Evolutionary conservation across 2,113 vertebrate genomes (phyloP), one percentile per base, ranked within the genome.

Genomic region (Tragelaphus strepsiceros): DNA sequence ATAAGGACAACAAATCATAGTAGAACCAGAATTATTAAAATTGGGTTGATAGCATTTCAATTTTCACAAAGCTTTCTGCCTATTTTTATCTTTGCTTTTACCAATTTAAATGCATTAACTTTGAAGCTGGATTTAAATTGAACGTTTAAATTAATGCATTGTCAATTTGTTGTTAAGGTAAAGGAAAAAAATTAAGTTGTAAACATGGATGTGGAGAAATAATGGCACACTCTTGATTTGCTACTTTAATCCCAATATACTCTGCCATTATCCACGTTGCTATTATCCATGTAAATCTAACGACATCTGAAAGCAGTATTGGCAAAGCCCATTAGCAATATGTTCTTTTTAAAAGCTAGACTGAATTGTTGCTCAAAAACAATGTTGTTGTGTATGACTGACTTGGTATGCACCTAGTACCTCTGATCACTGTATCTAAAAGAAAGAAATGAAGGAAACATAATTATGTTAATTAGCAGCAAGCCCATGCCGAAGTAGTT

Each of bases 111-210:
- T 95, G 86, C 90, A 97, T 98, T 98, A 95, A 98, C 98, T 98
- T 98, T 88, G 92, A 98, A 85, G 59, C 59, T 98, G 56, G 53
- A 92, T 98, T 98, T 98, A 98, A 98, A 98, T 95, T 97, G 93
- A 97, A 97, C 95, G 21, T 96, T 98, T 98, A 99, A 98, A 98
- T 98, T 98, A 98, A 98, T 98, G 98, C 39, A 97, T 97, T 99
- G 97, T 96, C 97, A 98, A 96, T 98, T 98, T 98, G 35, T 74
- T 98, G 87, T 98, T 98, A 98, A 80, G 64, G 97, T 94, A 98
- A 96, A 90, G 95, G 95, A 97, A 97, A 98, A 98, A 98, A 98
- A 98, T 97, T 97, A 98, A 98, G 16, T 97, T 97, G 97, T 83
- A 98, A 98, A 97, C 94, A 97, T 94, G 92, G 67, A 97, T 97